phyloP scores from a whole-genome alignment of 2,888 invertebrate genomes.

The Morpho deidamia region DNA sequence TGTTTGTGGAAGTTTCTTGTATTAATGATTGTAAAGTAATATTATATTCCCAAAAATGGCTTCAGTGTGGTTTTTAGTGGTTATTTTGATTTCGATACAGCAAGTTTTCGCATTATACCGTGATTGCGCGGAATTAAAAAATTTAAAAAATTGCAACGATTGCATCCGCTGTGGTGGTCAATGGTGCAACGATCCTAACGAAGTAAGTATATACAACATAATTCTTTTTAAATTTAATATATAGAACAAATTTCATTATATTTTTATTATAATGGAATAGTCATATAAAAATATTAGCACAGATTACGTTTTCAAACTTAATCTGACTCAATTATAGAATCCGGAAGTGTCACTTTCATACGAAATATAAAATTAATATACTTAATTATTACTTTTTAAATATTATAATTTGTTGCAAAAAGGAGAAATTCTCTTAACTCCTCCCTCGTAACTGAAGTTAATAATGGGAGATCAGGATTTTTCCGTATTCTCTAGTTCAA shows the following conservation, averaged over 20 bases:
- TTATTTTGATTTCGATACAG: slow-evolving; percentile 43
- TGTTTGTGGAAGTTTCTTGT: slow-evolving; percentile 15
- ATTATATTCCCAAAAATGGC: slow-evolving; percentile 37
- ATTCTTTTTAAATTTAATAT: neutral
- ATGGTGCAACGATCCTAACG: slow-evolving; percentile 49
- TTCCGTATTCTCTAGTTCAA: no score
- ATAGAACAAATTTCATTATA: neutral
- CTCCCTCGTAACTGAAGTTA: no score
- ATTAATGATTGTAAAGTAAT: slow-evolving; percentile 19
- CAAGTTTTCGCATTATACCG: slow-evolving; percentile 45
- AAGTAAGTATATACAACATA: slow-evolving; percentile 33
- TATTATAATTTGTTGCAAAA: no score
- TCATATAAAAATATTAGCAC: no score
- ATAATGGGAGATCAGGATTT: no score
- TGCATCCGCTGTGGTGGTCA: slow-evolving; percentile 53
- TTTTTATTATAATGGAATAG: no score
- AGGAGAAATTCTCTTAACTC: no score
- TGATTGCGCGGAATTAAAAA: slow-evolving; percentile 30
- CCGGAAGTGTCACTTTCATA: no score
- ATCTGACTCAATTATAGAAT: no score
- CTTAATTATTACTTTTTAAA: no score
- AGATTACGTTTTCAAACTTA: no score
- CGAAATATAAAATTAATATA: no score
- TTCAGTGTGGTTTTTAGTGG: slow-evolving; percentile 47
- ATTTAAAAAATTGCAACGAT: slow-evolving; percentile 47